Evolutionary conservation across 2,888 invertebrate genomes (phyloP).

Genomic region (Pyrocoelia pectoralis): DNA sequence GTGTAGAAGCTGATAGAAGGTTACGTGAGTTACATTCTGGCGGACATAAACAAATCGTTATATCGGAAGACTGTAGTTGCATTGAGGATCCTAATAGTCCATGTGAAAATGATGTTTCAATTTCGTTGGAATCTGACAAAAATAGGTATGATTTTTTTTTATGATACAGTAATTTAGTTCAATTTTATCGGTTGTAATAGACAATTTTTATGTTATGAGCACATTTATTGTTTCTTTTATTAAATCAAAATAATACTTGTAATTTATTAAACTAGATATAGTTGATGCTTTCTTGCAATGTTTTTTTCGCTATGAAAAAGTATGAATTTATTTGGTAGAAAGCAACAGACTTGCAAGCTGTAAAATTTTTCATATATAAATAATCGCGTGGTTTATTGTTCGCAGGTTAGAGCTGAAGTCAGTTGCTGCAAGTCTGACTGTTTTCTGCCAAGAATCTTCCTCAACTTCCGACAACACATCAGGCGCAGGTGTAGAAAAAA

Average conservation of each 20-base stretch:
- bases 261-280: too few relatives aligned
- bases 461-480: neutral
- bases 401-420: conserved; percentile 43
- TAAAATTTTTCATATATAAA: conserved; percentile 2
- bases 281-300: too few relatives aligned
- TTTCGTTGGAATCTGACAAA: neutral
- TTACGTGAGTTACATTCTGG: conserved; percentile 43
- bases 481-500: neutral
- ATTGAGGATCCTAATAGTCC: conserved; percentile 20
- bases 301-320: too few relatives aligned
- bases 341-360: conserved; percentile 43
- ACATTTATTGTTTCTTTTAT: too few relatives aligned
- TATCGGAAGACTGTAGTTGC: conserved; percentile 15
- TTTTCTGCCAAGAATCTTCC: conserved; percentile 45
- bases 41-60: conserved; percentile 13
- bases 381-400: conserved; percentile 42
- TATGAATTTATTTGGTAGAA: conserved; percentile 29
- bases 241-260: too few relatives aligned
- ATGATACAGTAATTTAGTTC: neutral
- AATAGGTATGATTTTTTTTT: conserved; percentile 14
- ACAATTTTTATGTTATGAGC: too few relatives aligned
- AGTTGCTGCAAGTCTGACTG: conserved; percentile 48
- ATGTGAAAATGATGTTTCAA: neutral
- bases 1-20: conserved; percentile 64
- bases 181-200: too few relatives aligned